Evolutionary conservation across 2,113 vertebrate species (phyloP), one percentile per base, ranked within the genome.

Genomic region (Epinephelus moara): DNA sequence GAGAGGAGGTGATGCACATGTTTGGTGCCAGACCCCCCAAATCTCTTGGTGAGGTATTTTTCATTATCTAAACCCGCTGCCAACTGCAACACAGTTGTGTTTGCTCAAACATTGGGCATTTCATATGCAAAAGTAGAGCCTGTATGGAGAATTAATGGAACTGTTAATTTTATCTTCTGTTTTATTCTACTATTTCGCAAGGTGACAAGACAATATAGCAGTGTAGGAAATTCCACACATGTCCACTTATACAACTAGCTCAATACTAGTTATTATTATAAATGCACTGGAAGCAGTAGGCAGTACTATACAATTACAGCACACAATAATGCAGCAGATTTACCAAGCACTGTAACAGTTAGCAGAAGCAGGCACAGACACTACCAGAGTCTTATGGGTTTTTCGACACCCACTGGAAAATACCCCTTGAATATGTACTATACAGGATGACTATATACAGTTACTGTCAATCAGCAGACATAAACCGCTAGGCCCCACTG

Each of bases 391-490:
- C 27, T 12, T 30, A n/a, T 49, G 19, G 13, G 4, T 27, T 49
- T 49, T 50, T 4, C 21, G 21, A 25, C 27, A 52, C 4, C 6
- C 40, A 55, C 15, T 56, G 33, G 21, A 70, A 63, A 75, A 45
- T 30, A 23, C 62, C 17, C 11, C 25, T 17, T 9, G 19, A 64
- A 56, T 42, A 12, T 33, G 61, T 42, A 30, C 63, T 25, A 8
- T 27, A 21, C 19, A 73, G 63, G 30, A 33, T 15, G 17, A 33
- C 59, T 77, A 49, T 18, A 50, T 42, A 21, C 30, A 61, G 15
- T 25, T 49, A 37, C 17, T 61, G 37, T 68, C 23, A 14, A 50
- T 73, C 50, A 61, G 59, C 27, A 53, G 60, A 67, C 61, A 71
- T 23, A 63, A 55, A 75, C 13, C 45, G 40, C 69, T 4, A 23